Percentiles rank a stretch among this genome's conserved stretches.
phyloP scores from a whole-genome alignment of 1,140 invertebrate species.

The Trigoniulus corallinus region DNA sequence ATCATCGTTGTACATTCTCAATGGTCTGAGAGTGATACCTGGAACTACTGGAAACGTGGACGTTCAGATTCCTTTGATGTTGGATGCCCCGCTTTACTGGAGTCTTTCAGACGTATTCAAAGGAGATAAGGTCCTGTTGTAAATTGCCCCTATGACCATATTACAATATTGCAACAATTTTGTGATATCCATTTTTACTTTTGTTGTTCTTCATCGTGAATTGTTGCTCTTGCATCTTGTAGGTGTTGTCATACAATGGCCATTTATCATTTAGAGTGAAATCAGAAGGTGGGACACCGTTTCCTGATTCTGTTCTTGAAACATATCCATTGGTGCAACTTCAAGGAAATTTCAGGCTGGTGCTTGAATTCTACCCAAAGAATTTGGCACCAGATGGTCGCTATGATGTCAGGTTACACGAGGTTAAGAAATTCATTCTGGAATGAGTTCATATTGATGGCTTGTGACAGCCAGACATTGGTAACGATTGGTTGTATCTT shows the following conservation, averaged over 20 bases:
- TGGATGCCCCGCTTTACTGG: slow-evolving; percentile 69
- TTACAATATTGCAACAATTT: neutral
- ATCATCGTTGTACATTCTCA: slow-evolving; percentile 31
- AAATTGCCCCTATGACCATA: no score
- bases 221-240: slow-evolving; percentile 9
- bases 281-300: slow-evolving; percentile 38
- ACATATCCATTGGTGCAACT: slow-evolving; percentile 65
- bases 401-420: slow-evolving; percentile 46
- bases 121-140: slow-evolving; percentile 52
- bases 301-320: slow-evolving; percentile 39
- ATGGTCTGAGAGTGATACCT: slow-evolving; percentile 46
- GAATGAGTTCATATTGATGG: slow-evolving; percentile 10
- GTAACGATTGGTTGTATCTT: neutral
- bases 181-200: neutral
- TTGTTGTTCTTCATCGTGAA: neutral
- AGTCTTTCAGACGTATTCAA: slow-evolving; percentile 61
- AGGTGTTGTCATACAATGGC: slow-evolving; percentile 82
- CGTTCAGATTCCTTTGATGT: slow-evolving; percentile 42
- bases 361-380: slow-evolving; percentile 53
- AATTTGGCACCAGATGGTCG: slow-evolving; percentile 26
- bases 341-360: slow-evolving; percentile 55
- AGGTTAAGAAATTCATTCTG: slow-evolving; percentile 17
- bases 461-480: no score
- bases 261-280: slow-evolving; percentile 59
- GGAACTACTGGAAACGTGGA: slow-evolving; percentile 42